A percentile compares a stretch with the other conserved stretches of the same genome.
Evolutionary conservation across 2,797 vertebrate species (phyloP).

Genomic region (Manis pentadactyla): DNA sequence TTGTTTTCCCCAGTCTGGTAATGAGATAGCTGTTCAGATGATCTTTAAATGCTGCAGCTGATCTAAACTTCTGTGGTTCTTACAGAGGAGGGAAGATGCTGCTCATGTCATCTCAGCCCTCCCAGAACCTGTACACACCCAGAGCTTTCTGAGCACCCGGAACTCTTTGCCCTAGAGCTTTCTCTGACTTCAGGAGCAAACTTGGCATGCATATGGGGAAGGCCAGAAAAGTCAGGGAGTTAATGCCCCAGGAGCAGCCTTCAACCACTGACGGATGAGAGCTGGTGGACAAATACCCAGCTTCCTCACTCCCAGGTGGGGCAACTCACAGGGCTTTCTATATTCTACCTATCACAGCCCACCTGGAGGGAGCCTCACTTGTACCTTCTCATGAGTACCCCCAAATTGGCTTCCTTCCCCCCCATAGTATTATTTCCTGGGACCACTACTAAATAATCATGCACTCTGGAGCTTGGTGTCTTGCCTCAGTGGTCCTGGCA

Average conservation of each 20-base stretch:
- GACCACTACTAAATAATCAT: background rate
- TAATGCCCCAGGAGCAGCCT: background rate
- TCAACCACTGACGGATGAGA: background rate
- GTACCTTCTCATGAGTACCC: background rate
- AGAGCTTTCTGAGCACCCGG: background rate
- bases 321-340: background rate
- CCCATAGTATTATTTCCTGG: background rate
- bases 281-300: background rate
- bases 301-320: accelerated
- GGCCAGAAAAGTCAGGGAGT: background rate
- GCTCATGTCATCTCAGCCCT: background rate
- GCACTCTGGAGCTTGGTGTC: background rate
- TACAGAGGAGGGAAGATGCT: background rate
- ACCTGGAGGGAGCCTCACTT: background rate
- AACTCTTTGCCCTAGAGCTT: background rate
- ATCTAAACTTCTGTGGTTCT: background rate
- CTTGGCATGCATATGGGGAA: background rate
- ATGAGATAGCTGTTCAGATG: background rate
- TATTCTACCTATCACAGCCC: background rate
- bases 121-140: background rate
- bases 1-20: background rate
- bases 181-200: background rate
- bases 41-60: background rate
- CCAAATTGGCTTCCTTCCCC: background rate
- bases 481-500: background rate